A percentile compares a stretch with the other conserved stretches of the same genome.
Evolutionary conservation across 2,113 vertebrate genomes (phyloP).

Genomic region (Geococcyx californianus): DNA sequence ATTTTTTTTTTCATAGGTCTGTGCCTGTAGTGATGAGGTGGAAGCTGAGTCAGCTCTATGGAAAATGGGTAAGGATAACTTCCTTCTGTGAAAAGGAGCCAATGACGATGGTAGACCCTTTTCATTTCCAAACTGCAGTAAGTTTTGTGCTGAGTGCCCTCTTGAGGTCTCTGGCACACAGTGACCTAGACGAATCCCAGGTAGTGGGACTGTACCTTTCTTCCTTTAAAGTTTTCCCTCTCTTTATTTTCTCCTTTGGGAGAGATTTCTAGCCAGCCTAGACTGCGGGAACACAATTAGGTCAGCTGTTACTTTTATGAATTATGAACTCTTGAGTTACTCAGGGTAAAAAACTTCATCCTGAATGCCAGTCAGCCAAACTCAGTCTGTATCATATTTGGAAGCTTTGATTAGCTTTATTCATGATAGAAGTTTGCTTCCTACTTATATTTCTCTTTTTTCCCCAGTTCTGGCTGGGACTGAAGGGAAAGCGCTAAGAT

Average conservation of each 20-base stretch:
- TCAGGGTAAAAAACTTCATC: background rate
- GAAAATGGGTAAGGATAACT: background rate
- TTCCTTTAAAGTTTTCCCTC: background rate
- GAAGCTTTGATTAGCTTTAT: background rate
- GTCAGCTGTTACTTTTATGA: background rate
- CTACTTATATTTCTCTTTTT: background rate
- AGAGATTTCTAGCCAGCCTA: background rate
- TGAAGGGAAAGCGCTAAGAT: background rate
- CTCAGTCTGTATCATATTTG: background rate
- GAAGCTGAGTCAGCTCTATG: background rate
- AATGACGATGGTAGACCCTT: accelerated
- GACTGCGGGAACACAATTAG: background rate
- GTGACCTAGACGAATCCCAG: background rate
- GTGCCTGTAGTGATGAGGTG: background rate
- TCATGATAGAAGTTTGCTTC: background rate
- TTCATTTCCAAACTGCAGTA: accelerated
- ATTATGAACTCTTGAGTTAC: accelerated
- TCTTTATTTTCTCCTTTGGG: background rate
- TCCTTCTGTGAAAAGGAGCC: background rate
- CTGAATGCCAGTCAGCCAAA: background rate
- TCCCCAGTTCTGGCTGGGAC: background rate
- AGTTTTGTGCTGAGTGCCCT: conserved; percentile 50
- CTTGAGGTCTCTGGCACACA: background rate
- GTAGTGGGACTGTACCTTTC: background rate
- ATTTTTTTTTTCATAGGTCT: background rate